phyloP scores from a whole-genome alignment of 2,888 invertebrate genomes.

The Nomada lathburiana region DNA sequence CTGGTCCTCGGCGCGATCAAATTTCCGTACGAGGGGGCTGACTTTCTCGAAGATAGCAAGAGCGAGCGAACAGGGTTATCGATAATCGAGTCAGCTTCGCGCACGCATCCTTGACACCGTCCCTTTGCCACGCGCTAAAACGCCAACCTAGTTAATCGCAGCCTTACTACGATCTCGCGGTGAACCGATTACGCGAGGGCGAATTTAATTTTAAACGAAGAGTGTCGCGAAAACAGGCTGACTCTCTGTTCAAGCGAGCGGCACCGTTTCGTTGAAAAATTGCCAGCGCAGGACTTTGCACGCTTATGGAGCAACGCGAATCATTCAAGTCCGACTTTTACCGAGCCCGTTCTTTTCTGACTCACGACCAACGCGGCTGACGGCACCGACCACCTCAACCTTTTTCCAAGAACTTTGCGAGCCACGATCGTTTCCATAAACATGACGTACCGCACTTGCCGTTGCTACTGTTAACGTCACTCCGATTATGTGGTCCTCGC shows the following conservation, averaged over 20 bases:
- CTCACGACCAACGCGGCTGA: constrained; percentile 1
- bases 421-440: background rate
- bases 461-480: constrained; percentile 25
- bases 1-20: too few species aligned
- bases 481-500: background rate
- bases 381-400: background rate
- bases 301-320: background rate
- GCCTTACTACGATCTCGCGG: constrained; percentile 20
- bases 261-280: background rate
- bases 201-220: constrained; percentile 1
- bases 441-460: constrained; percentile 33
- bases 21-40: too few species aligned
- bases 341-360: constrained; percentile 4
- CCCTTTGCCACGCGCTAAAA: constrained; percentile 43
- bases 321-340: constrained; percentile 9
- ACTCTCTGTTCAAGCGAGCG: background rate
- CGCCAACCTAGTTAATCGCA: constrained; percentile 63
- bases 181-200: background rate
- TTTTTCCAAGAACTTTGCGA: constrained; percentile 35
- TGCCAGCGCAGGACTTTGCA: constrained; percentile 1
- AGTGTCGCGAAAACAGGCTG: background rate
- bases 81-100: constrained; percentile 45
- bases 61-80: constrained; percentile 46
- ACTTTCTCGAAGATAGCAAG: background rate
- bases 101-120: constrained; percentile 69